Base-by-base conservation (phyloP, 2,888 invertebrate genomes). In the Macaria notata region DNA sequence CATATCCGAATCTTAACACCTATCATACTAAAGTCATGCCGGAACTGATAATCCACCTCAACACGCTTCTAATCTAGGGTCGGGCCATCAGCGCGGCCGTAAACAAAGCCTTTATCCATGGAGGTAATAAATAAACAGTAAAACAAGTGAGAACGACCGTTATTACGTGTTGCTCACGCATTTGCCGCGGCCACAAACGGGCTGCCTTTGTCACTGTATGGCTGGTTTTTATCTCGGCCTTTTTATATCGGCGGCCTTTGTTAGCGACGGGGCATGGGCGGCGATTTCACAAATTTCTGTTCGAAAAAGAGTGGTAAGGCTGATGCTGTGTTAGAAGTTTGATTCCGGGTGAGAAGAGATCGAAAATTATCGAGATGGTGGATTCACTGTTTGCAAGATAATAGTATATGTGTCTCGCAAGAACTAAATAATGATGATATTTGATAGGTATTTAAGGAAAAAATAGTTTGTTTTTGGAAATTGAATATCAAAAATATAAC, bases 281-380 rank as follows among this genome's bases (percentile, higher is more conserved):
- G 68, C 76, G 76, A 79, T 77, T 81, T 75, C 71, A 71, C 75
- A 71, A 77, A 78, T 76, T 78, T 70, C 75, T 70, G 65, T 53
- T 58, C 55, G 52, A 56, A 68, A 76, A 76, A 71, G 73, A 69
- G 69, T 64, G 70, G 60, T 19, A 61, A 64, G 75, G 71, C 74
- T 72, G 4, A 4, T 6, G 7, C 7, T 36, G 5, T 36, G 33
- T 6, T 36, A 36, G 7, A 36, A 36, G 7, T 36, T 36, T 36
- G 33, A 7, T 36, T 7, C 19, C 19, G 19, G 19, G 19, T 19
- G 19, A n/a, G 19, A 19, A 19, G 19, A 19, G 1, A 1, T 19
- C n/a, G n/a, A 19, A 19, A 2, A 19, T 19, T 19, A 19, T 19
- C 2, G 19, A 19, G 19, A 19, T 19, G 19, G 2, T 19, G 2